phyloP scores from a whole-genome alignment of 2,797 vertebrate species.

The Presbytis comata region DNA sequence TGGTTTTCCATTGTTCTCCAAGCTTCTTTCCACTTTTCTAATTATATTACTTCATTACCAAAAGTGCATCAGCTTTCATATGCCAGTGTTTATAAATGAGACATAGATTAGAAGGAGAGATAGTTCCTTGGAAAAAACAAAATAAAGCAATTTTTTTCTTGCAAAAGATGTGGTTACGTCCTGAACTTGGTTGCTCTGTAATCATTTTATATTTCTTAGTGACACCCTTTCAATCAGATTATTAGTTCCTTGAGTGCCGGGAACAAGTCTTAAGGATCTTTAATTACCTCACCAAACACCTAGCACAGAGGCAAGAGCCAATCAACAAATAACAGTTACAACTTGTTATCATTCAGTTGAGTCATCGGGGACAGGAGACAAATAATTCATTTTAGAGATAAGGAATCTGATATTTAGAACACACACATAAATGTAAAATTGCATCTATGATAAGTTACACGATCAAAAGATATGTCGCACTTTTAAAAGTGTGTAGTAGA shows the following conservation, averaged over 20 bases:
- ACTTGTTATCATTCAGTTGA: background rate
- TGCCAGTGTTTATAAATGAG: background rate
- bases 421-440: background rate
- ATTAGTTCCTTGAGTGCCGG: background rate
- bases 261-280: background rate
- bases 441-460: background rate
- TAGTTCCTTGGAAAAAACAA: background rate
- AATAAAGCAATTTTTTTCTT: background rate
- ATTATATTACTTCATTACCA: background rate
- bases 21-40: background rate
- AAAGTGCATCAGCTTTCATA: background rate
- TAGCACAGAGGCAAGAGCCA: background rate
- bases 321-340: background rate
- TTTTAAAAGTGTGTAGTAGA: background rate
- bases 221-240: background rate
- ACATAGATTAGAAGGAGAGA: background rate
- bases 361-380: background rate
- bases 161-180: background rate
- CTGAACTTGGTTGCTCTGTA: background rate
- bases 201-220: background rate
- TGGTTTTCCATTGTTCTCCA: background rate
- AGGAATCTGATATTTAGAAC: background rate
- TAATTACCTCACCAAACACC: background rate
- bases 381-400: conserved; percentile 3
- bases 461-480: background rate